Evolutionary conservation across 2,797 vertebrate species (phyloP).

Genomic region (Squalus acanthias): DNA sequence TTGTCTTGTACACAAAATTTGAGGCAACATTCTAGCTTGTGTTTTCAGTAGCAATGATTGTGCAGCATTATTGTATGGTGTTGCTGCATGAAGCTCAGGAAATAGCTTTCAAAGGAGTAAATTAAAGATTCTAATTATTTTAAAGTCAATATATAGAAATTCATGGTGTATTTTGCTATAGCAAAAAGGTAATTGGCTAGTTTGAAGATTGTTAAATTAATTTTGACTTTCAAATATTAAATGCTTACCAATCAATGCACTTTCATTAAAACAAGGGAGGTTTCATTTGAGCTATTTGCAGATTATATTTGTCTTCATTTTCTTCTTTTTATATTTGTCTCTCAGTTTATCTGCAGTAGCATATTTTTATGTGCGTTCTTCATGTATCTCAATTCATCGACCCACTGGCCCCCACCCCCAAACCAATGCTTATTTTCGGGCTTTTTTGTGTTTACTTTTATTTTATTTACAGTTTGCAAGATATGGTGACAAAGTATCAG

Average conservation of each 20-base stretch:
- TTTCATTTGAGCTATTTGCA: not conserved
- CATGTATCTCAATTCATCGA: not conserved
- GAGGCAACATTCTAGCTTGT: too few relatives aligned
- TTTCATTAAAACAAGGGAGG: not conserved
- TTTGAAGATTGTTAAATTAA: not conserved
- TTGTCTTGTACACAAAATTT: not conserved
- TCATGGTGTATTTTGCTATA: not conserved
- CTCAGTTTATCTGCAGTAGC: not conserved
- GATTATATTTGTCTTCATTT: not conserved
- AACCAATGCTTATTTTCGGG: not conserved
- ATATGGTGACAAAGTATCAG: constrained; percentile 97
- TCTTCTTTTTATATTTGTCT: not conserved
- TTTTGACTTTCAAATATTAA: not conserved
- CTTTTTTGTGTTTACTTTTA: constrained; percentile 5
- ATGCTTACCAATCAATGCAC: not conserved
- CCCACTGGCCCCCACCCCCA: not conserved
- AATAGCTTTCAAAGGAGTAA: not conserved
- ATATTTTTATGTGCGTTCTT: not conserved
- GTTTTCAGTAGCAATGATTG: not conserved
- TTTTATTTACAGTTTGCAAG: constrained; percentile 80
- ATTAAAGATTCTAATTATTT: not conserved
- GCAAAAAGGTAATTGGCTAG: not conserved
- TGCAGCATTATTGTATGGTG: not conserved
- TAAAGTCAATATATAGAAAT: not conserved
- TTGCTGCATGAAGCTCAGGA: not conserved